Conservation (phyloP, 2,888 invertebrate genomes). For the Yponomeuta cagnagella region DNA sequence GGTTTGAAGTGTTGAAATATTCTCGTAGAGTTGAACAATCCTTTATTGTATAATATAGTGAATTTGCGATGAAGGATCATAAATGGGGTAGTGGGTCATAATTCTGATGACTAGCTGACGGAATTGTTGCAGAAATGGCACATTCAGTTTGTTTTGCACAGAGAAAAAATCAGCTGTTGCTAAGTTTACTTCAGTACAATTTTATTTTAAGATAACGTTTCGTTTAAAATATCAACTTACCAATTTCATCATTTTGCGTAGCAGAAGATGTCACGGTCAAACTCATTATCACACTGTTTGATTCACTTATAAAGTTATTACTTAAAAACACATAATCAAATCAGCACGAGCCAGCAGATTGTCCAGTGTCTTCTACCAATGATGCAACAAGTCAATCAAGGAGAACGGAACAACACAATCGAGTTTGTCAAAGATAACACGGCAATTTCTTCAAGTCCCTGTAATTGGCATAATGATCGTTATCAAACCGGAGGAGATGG, state of each 20-base stretch:
- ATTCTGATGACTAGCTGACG: no score
- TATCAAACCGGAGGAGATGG: slow-evolving; percentile 30
- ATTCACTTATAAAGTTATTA: slow-evolving; percentile 20
- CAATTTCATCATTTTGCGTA: slow-evolving; percentile 49
- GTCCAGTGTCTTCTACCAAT: background rate
- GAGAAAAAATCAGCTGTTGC: background rate
- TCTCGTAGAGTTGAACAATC: background rate
- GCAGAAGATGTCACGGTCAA: slow-evolving; percentile 39
- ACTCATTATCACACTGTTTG: slow-evolving; percentile 46
- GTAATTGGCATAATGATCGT: slow-evolving; percentile 39
- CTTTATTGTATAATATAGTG: background rate
- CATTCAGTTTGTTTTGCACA: background rate
- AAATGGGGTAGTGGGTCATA: background rate
- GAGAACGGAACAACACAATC: slow-evolving; percentile 7
- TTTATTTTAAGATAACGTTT: no score
- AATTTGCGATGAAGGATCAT: background rate
- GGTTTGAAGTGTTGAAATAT: background rate
- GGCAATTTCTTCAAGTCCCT: slow-evolving; percentile 9
- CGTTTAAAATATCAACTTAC: slow-evolving; percentile 39
- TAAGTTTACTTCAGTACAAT: background rate
- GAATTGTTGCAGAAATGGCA: no score
- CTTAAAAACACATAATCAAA: background rate
- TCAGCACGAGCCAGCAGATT: background rate
- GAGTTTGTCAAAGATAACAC: slow-evolving; percentile 4
- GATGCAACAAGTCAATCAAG: background rate